Evolutionary conservation across 1,140 invertebrate genomes (phyloP), one percentile per base, ranked within the genome.

Genomic region (Meloidogyne floridensis): DNA sequence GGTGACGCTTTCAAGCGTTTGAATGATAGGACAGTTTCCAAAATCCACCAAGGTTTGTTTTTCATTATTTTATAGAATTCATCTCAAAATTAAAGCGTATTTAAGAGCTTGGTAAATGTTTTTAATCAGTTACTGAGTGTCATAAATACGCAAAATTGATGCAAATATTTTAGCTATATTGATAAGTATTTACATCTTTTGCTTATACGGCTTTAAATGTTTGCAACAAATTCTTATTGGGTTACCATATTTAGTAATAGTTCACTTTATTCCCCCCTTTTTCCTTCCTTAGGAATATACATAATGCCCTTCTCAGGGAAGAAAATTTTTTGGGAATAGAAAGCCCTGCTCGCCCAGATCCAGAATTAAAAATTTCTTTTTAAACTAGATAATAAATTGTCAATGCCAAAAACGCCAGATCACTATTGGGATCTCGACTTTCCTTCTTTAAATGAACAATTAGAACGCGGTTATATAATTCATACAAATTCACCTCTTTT

Each of bases 11-110:
- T 32, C 32, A 95, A 95, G 90, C 95, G 95, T 88, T 95, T 96
- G 84, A 95, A 95, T 91, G 93, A 93, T 0, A 95, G 96, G 90
- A 95, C 94, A 13, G 94, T 94, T 5, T 94, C 94, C 74, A 92
- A 94, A 86, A 93, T 96, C 47, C 47, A 47, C 47, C 47, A 47
- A 47, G 47, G 47, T 47, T 47, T 8, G 47, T 47, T 47, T 47
- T 47, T 47, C 47, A 47, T 2, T 9, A 15, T 15, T 13, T 47
- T 43, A 47, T 47, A 47, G 7, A 47, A 47, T 47, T 18, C 9
- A 75, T 75, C 74, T 13, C 43, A 15, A 75, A 47, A 78, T 78
- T 18, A 80, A 79, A 8, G 82, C 81, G 75, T 70, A 65, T 72
- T 43, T 82, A 82, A 82, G 81, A 82, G 80, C 81, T 82, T 47